phyloP scores from a whole-genome alignment of 2,113 vertebrate species.

The Mesembrinibis cayennensis region DNA sequence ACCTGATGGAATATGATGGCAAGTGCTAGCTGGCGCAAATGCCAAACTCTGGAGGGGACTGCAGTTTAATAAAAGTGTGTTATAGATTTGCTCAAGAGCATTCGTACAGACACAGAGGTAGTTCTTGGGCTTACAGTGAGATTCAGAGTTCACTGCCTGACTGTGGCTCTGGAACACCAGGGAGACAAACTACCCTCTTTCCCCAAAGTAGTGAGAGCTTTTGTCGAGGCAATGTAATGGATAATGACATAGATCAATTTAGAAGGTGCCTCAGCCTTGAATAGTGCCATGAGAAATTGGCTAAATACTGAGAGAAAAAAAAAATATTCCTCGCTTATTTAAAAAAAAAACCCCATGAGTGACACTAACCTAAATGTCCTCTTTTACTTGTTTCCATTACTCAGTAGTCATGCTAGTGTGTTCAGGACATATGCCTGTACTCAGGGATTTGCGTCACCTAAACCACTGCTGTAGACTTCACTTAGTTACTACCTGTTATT shows the following conservation, averaged over 20 bases:
- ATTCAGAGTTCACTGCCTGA: not conserved
- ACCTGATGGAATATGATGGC: not conserved
- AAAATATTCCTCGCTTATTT: not conserved
- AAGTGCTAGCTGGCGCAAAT: not conserved
- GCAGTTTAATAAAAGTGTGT: not conserved
- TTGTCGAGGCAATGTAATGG: not conserved
- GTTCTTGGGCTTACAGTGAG: not conserved
- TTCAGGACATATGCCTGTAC: not conserved
- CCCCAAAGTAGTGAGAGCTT: not conserved
- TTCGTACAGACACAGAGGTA: not conserved
- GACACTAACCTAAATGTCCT: not conserved
- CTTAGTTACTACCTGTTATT: not conserved
- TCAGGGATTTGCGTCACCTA: not conserved
- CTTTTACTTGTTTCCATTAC: not conserved
- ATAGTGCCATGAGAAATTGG: not conserved
- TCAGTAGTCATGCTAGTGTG: not conserved
- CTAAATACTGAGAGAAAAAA: not conserved
- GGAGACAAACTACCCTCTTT: not conserved
- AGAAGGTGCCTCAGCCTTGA: not conserved
- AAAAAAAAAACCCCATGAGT: rapidly evolving
- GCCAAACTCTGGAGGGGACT: not conserved
- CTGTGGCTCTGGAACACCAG: not conserved
- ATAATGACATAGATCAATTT: not conserved
- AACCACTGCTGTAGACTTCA: not conserved
- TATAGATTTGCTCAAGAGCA: not conserved